Base-by-base conservation (phyloP, 2,113 vertebrate genomes). In the Oryzias melastigma region DNA sequence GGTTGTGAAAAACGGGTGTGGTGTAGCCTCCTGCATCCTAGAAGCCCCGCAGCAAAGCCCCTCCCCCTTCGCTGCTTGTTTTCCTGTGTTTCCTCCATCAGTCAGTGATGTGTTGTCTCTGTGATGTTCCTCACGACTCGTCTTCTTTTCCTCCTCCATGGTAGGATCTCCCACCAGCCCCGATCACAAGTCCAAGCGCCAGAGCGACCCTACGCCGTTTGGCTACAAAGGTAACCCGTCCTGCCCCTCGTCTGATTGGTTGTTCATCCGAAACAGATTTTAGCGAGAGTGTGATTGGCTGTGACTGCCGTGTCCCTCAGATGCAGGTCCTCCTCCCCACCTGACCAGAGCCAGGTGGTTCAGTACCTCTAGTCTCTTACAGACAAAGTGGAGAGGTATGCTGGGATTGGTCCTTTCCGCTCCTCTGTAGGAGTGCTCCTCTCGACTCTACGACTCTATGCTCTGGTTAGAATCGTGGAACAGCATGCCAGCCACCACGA, bases 141-240 rank as follows among this genome's bases (percentile, higher is more conserved):
- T 18, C 20, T n/a, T 20, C 17, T 54, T 68, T 69, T 80, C 67
- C 1, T 52, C 5, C 35, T 80, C 88, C 62, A 73, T 87, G 47
- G 57, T 87, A 98, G 96, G 93, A 79, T 95, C 93, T 89, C 94
- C 95, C 80, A 89, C 94, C 83, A 97, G 96, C 75, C 95, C 95
- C 52, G 96, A 97, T 88, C 96, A 94, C 93, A 98, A 96, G 91
- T 87, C 95, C 64, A 98, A 98, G 87, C 94, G 95, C 2, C 96
- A 95, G 95, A 98, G 96, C 51, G 96, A 98, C 64, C 97, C 96
- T 63, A 97, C 95, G 62, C 97, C 97, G 18, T 93, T 98, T 77
- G 97, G 97, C 89, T 89, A 95, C 82, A 95, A 93, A 97, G 97
- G 96, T 98, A 85, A 18, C 25, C 2, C 35, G 0, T 29, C 29